These are phyloP conservation scores for Hypothenemus hampei DNA, from an alignment of 1,140 invertebrate genomes.

Conservation along the genomic window DNA sequence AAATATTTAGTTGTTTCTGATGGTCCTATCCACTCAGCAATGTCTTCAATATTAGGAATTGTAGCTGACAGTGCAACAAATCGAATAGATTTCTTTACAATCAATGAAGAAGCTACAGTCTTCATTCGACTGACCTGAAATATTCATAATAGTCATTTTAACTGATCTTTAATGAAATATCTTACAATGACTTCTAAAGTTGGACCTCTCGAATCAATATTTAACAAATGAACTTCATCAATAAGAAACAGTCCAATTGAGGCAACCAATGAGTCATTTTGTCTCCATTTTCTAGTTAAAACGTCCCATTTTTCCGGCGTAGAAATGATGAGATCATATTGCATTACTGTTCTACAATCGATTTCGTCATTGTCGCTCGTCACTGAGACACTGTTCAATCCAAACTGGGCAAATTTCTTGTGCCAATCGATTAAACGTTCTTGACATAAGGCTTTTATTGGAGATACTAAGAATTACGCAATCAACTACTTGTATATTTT, in stretches of 20 bases:
- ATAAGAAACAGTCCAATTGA: slow-evolving; percentile 70
- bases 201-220: slow-evolving; percentile 64
- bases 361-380: slow-evolving; percentile 70
- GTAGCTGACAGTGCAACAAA: slow-evolving; percentile 77
- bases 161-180: background rate
- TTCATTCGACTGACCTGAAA: slow-evolving; percentile 42
- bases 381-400: slow-evolving; percentile 61
- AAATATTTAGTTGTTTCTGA: slow-evolving; percentile 47
- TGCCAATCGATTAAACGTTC: slow-evolving; percentile 70
- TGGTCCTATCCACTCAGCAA: slow-evolving; percentile 62
- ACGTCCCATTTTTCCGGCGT: slow-evolving; percentile 86
- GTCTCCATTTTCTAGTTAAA: slow-evolving; percentile 66
- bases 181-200: slow-evolving; percentile 71
- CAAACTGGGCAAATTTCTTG: slow-evolving; percentile 60
- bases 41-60: slow-evolving; percentile 71
- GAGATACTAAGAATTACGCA: slow-evolving; percentile 62
- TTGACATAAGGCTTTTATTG: slow-evolving; percentile 72
- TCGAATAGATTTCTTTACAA: slow-evolving; percentile 48
- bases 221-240: slow-evolving; percentile 75
- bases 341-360: slow-evolving; percentile 52
- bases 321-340: slow-evolving; percentile 63
- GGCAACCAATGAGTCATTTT: slow-evolving; percentile 57
- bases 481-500: slow-evolving; percentile 30
- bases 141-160: background rate
- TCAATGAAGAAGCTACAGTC: slow-evolving; percentile 31